Conservation (phyloP, 2,797 vertebrate species). For the Syndactyla subalaris region DNA sequence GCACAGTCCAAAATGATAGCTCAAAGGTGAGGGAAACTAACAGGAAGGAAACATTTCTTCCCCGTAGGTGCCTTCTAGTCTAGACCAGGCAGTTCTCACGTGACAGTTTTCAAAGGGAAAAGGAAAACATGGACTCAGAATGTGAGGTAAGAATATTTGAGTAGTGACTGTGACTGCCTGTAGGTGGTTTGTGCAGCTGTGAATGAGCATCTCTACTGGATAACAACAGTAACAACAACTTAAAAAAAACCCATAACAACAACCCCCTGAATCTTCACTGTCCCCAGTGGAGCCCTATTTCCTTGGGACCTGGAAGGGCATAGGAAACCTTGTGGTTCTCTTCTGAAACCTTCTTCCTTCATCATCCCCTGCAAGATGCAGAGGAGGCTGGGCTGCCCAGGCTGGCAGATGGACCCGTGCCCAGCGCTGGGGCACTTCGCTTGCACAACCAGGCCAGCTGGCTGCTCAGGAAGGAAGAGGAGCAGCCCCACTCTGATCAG, state of each 20-base stretch:
- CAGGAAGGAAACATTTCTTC: background rate
- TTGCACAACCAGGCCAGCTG: background rate
- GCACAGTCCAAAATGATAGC: background rate
- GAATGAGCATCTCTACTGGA: accelerated
- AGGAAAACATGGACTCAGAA: background rate
- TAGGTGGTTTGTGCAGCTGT: background rate
- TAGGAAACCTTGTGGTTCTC: background rate
- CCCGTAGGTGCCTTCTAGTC: background rate
- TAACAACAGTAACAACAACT: background rate
- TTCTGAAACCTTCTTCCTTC: background rate
- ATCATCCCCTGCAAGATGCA: background rate
- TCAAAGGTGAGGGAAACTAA: background rate
- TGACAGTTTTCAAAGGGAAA: background rate
- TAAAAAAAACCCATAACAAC: background rate
- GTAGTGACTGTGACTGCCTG: background rate
- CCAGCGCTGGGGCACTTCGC: accelerated
- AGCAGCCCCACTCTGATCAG: background rate
- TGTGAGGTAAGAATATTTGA: background rate
- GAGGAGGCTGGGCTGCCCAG: background rate
- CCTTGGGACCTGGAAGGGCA: background rate
- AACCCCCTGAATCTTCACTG: background rate
- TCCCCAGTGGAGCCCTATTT: background rate
- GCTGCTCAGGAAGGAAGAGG: background rate
- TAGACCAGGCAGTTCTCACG: background rate
- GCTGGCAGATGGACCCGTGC: background rate